A percentile compares a stretch with the other conserved stretches of the same genome.
These are phyloP conservation scores for Lydus trimaculatus DNA, from an alignment of 2,888 invertebrate genomes.

Conservation along the genomic window DNA sequence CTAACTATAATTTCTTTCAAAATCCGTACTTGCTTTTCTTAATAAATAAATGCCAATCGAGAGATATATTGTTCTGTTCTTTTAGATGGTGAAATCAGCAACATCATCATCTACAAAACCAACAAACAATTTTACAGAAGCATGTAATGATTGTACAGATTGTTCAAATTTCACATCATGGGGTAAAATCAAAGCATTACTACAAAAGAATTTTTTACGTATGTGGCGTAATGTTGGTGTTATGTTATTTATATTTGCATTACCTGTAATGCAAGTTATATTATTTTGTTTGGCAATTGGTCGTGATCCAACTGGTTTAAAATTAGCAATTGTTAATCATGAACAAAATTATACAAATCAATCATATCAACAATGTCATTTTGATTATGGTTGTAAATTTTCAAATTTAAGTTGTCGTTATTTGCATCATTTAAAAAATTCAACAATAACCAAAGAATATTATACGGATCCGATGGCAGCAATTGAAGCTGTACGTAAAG, in stretches of 20 bases:
- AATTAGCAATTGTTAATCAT: slow-evolving; percentile 78
- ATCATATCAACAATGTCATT: slow-evolving; percentile 59
- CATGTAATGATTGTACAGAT: slow-evolving; percentile 64
- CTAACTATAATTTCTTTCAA: too few relatives aligned
- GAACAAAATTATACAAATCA: slow-evolving; percentile 61
- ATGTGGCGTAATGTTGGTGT: slow-evolving; percentile 95
- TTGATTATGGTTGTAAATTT: slow-evolving; percentile 72
- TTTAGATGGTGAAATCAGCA: slow-evolving; percentile 22
- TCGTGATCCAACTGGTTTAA: slow-evolving; percentile 82
- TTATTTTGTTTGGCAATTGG: slow-evolving; percentile 93
- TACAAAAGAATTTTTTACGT: slow-evolving; percentile 87
- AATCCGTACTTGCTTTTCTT: too few relatives aligned
- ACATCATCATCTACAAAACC: slow-evolving; percentile 15
- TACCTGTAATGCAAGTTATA: slow-evolving; percentile 92
- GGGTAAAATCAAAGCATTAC: slow-evolving; percentile 83
- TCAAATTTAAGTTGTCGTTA: slow-evolving; percentile 73
- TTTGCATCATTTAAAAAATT: slow-evolving; percentile 75
- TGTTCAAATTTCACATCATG: slow-evolving; percentile 75
- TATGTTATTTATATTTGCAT: slow-evolving; percentile 91
- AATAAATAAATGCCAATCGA: too few relatives aligned
- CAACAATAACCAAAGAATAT: slow-evolving; percentile 73
- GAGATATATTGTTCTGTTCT: too few relatives aligned
- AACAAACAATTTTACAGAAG: slow-evolving; percentile 57
- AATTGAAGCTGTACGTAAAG: slow-evolving; percentile 74
- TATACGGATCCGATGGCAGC: slow-evolving; percentile 73